Evolutionary conservation across 1,140 invertebrate genomes (phyloP), one percentile per base, ranked within the genome.

Genomic region (Microplitis demolitor): DNA sequence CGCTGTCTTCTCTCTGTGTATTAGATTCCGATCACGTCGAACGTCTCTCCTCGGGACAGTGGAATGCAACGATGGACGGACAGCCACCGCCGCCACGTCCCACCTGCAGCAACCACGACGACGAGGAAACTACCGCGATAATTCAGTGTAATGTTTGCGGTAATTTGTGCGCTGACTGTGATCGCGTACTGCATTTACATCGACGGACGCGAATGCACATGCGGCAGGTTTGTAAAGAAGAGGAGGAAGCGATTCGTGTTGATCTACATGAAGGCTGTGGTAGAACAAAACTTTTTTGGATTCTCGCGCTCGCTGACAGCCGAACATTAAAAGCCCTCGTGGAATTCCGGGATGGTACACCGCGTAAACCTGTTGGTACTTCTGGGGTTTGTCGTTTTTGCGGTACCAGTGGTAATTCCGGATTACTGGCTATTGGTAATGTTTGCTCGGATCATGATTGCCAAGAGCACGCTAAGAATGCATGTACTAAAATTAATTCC

Each of bases 181-280:
- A 99, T 85, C 89, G 96, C 33, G 95, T 97, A 80, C 87, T 99
- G 4, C 98, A 99, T 87, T 89, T 99, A 34, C 96, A 96, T 80
- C 90, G 95, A 37, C 91, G 91, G 78, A 97, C 95, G n/a, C 89
- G 94, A 60, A 90, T 90, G 60, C 97, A 99, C 85, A 91, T 94
- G 60, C 88, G 97, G 83, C 96, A 97, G 89, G 96, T 95, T 1
- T 98, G 97, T 83, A 98, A 98, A 86, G 96, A 98, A 80, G 96
- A 98, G 82, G 96, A 98, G 83, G 96, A 97, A 82, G 95, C 96
- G 0, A 95, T 96, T 58, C 90, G 96, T 64, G 96, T 98, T 0
- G 97, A 98, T 85, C 89, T 98, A 9, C 97, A 99, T 82, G 97
- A 99, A 86, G 96, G 97, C 0, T 98, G 97, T 83, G 97, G 97